Evolutionary conservation across 2,888 invertebrate species (phyloP), one percentile per base, ranked within the genome.

Genomic region (Crioceris asparagi): DNA sequence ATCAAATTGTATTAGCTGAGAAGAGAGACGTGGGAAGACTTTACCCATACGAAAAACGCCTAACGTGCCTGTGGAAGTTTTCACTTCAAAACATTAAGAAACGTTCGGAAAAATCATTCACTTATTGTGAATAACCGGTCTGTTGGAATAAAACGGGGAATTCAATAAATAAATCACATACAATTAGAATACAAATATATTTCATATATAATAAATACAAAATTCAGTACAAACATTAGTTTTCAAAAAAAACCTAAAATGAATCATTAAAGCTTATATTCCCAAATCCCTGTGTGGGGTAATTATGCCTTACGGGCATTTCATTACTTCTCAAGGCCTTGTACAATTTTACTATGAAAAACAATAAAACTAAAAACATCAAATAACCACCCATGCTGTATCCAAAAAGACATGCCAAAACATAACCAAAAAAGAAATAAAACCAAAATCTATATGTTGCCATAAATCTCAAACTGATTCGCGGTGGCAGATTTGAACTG

Each of bases 391-490:
- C 42, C n/a, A 66, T 60, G 40, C 69, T 68, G 44, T 67, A 73
- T 29, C 74, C 74, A 35, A 72, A 65, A 27, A 71, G 47, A 62
- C 68, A 71, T 25, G 69, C 66, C 3, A 74, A 26, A 5, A 74
- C 45, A 34, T 69, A 68, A 2, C 76, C 72, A 1, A 77, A 36
- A 3, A 61, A 55, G 18, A 78, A 50, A 63, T 72, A 73, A 2
- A 68, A 52, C 17, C 79, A 55, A 36, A 75, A 72, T 25, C 69
- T 67, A 47, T 80, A 74, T 33, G 75, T 76, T 4, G 81, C 84
- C 11, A 82, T 65, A 32, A 69, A 64, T 26, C 87, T 69, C 31
- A 86, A 61, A 31, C 79, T 79, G 6, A 84, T 50, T 32, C 84
- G 65, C 1, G 84, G 75, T 0, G 81, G 79, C 29, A 85, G 61